Base-by-base conservation (phyloP, 2,113 vertebrate species). In the Muntiacus muntjak region DNA sequence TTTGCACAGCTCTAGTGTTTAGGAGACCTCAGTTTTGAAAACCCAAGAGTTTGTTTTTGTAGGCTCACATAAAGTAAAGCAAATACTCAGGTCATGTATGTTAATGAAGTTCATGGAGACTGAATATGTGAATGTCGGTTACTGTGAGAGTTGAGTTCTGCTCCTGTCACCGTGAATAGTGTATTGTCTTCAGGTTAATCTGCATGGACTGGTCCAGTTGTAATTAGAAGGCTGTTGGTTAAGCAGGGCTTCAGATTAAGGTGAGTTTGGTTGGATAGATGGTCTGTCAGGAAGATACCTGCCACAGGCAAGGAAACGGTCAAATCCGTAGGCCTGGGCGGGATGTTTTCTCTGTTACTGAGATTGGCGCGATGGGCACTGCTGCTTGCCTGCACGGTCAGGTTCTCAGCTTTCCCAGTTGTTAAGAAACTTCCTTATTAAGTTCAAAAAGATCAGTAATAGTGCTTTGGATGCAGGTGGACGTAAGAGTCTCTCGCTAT, bases 31-130 rank as follows among this genome's bases (percentile, higher is more conserved):
- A 90, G 19, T 12, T 95, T 95, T n/a, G n/a, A n/a, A n/a, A n/a
- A n/a, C n/a, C n/a, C n/a, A 50, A 21, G 83, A 76, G 58, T 82
- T 90, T 90, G 81, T 90, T 82, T 97, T 91, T 90, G 14, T 93
- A 60, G 19, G 62, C 45, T 79, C 81, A 89, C 10, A 25, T 67
- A 58, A 95, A 84, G 19, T 62, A 88, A 76, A 90, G 3, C 30
- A 52, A 64, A 7, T 60, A 15, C 11, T 76, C 14, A 47, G 74
- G 52, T 86, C 26, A 28, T 62, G 23, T 87, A 62, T 91, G 30
- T 87, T 87, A 95, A 87, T 94, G 87, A 90, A 62, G 2, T 91
- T 76, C 91, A 45, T 76, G 54, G 91, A 95, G 19, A 90, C 52
- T 94, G 25, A 85, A 57, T 93, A 79, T 89, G 36, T 21, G 33